Base-by-base conservation (phyloP, 2,797 vertebrate species). In the Manis javanica region DNA sequence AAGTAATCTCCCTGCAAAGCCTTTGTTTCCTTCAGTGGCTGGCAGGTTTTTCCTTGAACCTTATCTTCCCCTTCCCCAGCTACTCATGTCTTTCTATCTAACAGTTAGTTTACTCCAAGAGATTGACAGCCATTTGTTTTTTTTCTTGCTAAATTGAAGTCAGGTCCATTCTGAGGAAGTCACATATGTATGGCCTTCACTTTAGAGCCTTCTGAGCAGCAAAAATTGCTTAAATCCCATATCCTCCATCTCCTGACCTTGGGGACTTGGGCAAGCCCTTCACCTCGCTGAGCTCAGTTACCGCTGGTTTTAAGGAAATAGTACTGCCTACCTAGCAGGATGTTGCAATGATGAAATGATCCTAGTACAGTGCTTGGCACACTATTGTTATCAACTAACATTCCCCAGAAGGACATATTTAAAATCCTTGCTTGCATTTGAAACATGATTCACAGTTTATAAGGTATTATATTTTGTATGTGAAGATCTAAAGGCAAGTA, bases 401-500 rank as follows among this genome's bases (percentile, higher is more conserved):
- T n/a, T 5, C 49, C 53, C 37, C 7, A 19, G 59, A 74, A 64
- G 29, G 37, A 26, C 46, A 10, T 64, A 53, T 81, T 95, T 75
- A 94, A 85, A 93, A 82, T 59, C 23, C 68, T 59, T 21, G 14
- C 39, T 37, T 89, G 51, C 49, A 55, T 49, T 79, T 55, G 42
- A 85, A 96, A 82, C 12, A 1, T 46, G 51, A 86, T 53, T 91
- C 57, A 66, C 3, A n/a, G 31, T 42, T 71, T 71, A 31, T 91
- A 69, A 77, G 83, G 16, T 59, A 82, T 84, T 24, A 79, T 37
- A 55, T 49, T 89, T 66, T 63, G 26, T 51, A 7, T 46, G 10
- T 78, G 77, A 83, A n/a, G 29, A 94, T 87, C 42, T 87, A 26
- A 82, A 89, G 79, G 34, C 31, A 85, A 89, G n/a, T n/a, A n/a